Base-by-base conservation (phyloP, 1,140 invertebrate species). In the Drosophila elegans region DNA sequence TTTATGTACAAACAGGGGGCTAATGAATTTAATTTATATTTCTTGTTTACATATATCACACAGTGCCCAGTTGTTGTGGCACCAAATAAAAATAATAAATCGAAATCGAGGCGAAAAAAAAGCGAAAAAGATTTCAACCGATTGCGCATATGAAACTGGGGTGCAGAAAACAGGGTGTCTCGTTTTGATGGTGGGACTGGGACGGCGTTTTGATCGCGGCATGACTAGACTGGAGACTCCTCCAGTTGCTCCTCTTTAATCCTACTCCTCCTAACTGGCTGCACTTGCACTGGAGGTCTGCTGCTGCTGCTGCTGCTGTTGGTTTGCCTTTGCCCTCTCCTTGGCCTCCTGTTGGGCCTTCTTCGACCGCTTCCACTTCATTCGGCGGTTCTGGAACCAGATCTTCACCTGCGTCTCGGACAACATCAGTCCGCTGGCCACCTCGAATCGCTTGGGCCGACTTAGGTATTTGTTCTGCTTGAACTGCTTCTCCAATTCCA, bases 371-470 rank as follows among this genome's bases (percentile, higher is more conserved):
- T 98, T 98, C 97, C 97, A 98, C 91, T 98, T 98, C 97, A 98
- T 98, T 78, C 97, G 94, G 13, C 97, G 94, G 93, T 98, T 98
- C 95, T 98, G 97, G 92, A 98, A 98, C 97, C 97, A 98, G 73
- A 98, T 98, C 94, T 98, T 98, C 45, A 98, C 98, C 96, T 99
- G 98, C 16, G 98, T 99, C 94, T 99, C 99, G 7, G 98, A 99
- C 2, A 99, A 94, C 97, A 98, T 98, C 52, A 99, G 93, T 45
- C 97, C 98, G 21, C 98, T 99, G 38, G 99, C 99, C 6, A 99
- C 98, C 94, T 99, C 98, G 92, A 99, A 99, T 89, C 99, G 94
- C 93, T 99, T 99, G 2, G 99, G 99, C 82, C 99, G 94, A 32
- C 98, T 99, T 16, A 99, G 95, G 93, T 99, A 99, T 93, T 99